Percentiles rank a stretch among this genome's conserved stretches.
phyloP scores from a whole-genome alignment of 1,140 invertebrate genomes.

The Thaumetopoea pityocampa region DNA sequence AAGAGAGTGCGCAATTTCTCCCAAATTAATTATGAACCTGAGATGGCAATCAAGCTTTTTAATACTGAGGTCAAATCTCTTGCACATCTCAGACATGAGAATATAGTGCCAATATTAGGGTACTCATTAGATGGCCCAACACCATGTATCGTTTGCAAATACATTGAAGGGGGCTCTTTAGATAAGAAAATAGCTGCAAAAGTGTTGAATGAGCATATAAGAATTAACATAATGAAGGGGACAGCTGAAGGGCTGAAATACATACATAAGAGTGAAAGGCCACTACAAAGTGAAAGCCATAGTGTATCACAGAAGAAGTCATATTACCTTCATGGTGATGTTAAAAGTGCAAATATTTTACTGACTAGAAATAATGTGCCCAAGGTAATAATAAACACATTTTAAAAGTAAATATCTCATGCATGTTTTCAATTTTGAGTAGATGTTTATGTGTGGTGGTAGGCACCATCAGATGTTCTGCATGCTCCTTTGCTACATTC shows the following conservation, averaged over 20 bases:
- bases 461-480: no score
- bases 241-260: constrained; percentile 79
- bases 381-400: constrained; percentile 74
- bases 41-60: constrained; percentile 77
- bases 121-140: constrained; percentile 79
- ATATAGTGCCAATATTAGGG: constrained; percentile 81
- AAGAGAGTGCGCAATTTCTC: constrained; percentile 76
- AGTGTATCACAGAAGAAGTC: constrained; percentile 28
- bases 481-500: no score
- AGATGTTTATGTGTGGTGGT: no score
- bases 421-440: no score
- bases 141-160: constrained; percentile 83
- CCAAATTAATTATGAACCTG: constrained; percentile 58
- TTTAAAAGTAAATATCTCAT: not conserved
- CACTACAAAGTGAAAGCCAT: constrained; percentile 14
- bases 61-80: constrained; percentile 79
- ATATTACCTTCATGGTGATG: constrained; percentile 82
- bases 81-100: constrained; percentile 79
- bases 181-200: constrained; percentile 76
- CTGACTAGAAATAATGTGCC: constrained; percentile 79
- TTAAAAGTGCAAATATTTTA: constrained; percentile 87
- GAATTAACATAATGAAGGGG: constrained; percentile 78
- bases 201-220: constrained; percentile 66
- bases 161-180: constrained; percentile 82
- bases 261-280: constrained; percentile 76